These are phyloP conservation scores for Hirtodrosophila cameraria DNA, from an alignment of 2,888 invertebrate genomes.

Conservation along the genomic window DNA sequence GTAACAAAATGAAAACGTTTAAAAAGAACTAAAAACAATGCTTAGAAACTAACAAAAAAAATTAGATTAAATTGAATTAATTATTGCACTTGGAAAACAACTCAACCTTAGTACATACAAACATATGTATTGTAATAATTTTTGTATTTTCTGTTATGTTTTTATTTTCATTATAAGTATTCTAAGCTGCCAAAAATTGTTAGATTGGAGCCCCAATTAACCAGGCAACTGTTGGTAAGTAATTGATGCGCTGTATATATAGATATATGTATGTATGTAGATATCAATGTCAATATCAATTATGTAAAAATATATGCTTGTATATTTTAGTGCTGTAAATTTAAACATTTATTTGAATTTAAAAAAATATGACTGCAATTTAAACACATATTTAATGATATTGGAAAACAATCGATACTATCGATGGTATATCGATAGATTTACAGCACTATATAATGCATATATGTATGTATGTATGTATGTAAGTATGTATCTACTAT, in stretches of 20 bases:
- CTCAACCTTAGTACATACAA: constrained; percentile 29
- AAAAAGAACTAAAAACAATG: constrained; percentile 25
- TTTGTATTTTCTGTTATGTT: constrained; percentile 1
- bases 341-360: too few species aligned
- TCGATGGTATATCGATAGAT: too few species aligned
- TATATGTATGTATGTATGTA: constrained; percentile 3
- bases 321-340: constrained; percentile 6
- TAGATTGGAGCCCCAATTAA: constrained; percentile 17
- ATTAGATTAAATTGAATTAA: constrained; percentile 23
- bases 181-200: constrained; percentile 17
- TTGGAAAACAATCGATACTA: too few species aligned
- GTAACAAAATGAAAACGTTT: constrained; percentile 37
- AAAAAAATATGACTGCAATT: too few species aligned
- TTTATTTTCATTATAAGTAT: constrained; percentile 6
- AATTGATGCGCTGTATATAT: constrained; percentile 45
- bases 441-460: not conserved
- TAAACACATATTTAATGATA: too few species aligned
- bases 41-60: constrained; percentile 46
- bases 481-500: constrained; percentile 16
- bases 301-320: constrained; percentile 19
- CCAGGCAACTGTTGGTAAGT: constrained; percentile 35
- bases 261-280: too few species aligned
- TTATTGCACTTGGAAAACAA: constrained; percentile 56
- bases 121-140: constrained; percentile 1
- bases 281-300: constrained; percentile 38